Percentiles rank a stretch among this genome's conserved stretches.
Evolutionary conservation across 2,797 vertebrate genomes (phyloP).

Genomic region (Mycteria americana): DNA sequence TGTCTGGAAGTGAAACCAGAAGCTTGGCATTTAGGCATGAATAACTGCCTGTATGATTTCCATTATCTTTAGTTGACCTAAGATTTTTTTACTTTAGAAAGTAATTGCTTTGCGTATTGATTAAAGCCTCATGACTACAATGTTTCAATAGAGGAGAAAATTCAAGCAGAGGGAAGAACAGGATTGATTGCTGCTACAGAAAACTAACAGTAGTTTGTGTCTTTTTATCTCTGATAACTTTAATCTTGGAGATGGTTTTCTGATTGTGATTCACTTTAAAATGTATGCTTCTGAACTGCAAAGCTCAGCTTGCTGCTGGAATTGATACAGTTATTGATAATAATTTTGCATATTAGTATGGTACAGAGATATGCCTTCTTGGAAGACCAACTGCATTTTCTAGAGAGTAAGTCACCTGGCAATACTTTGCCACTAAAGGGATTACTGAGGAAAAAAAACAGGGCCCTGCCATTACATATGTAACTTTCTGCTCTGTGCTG

Average conservation of each 20-base stretch:
- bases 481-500: background rate
- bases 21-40: slow-evolving; percentile 5
- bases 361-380: background rate
- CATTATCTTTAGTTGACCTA: slow-evolving; percentile 19
- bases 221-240: slow-evolving; percentile 11
- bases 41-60: background rate
- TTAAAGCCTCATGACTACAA: background rate
- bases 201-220: background rate
- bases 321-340: background rate
- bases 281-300: background rate
- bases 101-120: background rate
- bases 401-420: background rate
- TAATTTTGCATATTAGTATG: background rate
- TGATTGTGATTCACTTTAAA: background rate
- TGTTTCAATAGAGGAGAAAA: background rate
- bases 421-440: background rate
- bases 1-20: slow-evolving; percentile 31
- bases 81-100: slow-evolving; percentile 36
- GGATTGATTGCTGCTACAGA: background rate
- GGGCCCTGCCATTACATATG: background rate
- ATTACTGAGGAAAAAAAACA: background rate
- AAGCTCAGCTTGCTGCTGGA: background rate
- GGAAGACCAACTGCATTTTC: slow-evolving; percentile 2
- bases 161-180: background rate
- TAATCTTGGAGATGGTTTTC: background rate